A percentile compares a stretch with the other conserved stretches of the same genome.
phyloP scores from a whole-genome alignment of 2,113 vertebrate species.

The Phainopepla nitens region DNA sequence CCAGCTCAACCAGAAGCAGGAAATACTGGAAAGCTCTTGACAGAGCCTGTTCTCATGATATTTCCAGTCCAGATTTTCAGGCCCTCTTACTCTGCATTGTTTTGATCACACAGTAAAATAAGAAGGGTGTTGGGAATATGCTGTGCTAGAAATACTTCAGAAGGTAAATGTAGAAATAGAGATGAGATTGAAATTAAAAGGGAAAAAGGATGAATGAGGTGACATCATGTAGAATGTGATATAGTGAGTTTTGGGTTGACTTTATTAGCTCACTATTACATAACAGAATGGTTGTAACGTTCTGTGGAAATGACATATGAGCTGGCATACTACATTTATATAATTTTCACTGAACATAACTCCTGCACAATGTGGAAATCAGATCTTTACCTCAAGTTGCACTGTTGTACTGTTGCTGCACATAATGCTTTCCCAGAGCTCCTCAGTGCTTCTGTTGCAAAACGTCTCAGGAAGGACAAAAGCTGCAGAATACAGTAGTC shows the following conservation, averaged over 20 bases:
- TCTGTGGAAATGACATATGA: constrained; percentile 61
- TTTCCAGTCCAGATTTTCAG: constrained; percentile 52
- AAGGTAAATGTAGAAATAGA: constrained; percentile 47
- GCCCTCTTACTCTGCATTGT: constrained; percentile 2
- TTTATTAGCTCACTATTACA: constrained; percentile 68
- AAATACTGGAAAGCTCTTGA: constrained; percentile 58
- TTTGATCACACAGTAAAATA: constrained; percentile 50
- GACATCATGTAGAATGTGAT: constrained; percentile 42
- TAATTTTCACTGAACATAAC: constrained; percentile 65
- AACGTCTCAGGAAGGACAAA: not conserved
- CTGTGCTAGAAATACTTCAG: constrained; percentile 19
- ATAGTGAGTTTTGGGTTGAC: constrained; percentile 54
- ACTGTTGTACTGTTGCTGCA: not conserved
- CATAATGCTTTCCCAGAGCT: not conserved
- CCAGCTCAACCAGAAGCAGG: constrained; percentile 60
- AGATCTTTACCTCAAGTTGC: not conserved
- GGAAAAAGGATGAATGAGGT: constrained; percentile 51
- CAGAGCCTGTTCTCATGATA: constrained; percentile 52
- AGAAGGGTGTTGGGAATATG: constrained; percentile 47
- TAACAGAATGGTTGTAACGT: constrained; percentile 58
- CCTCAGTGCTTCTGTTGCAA: not conserved
- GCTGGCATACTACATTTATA: constrained; percentile 53
- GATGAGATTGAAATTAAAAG: constrained; percentile 62
- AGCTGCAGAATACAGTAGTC: not conserved
- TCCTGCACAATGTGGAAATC: constrained; percentile 51